Base-by-base conservation (phyloP, 2,113 vertebrate genomes). In the Hippocampus comes region DNA sequence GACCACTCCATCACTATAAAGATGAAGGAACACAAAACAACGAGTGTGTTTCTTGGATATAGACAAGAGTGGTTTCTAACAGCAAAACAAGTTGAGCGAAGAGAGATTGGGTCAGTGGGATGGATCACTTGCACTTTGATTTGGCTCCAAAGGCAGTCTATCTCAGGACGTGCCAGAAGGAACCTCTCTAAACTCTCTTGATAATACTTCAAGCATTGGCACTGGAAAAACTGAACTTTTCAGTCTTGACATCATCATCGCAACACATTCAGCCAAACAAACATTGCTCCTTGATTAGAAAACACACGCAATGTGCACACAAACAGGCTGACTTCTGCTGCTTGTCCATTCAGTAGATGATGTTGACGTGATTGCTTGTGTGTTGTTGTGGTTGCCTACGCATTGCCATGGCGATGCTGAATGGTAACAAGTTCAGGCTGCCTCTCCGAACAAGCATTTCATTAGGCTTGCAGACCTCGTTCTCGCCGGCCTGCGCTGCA, bases 311-410 rank as follows among this genome's bases (percentile, higher is more conserved):
- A 23, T 1, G 59, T 61, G 27, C n/a, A 51, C 18, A 48, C 46
- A 38, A 51, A n/a, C 18, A 55, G 66, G 51, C 46, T 60, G 46
- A 42, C 69, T 18, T 23, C 60, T 66, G 60, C 63, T 30, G 75
- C 69, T 60, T 27, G 48, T 72, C 70, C 61, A 66, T 63, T 65
- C 65, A 65, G 15, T 75, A 60, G 60, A 65, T 80, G 59, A 38
- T 70, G 77, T 51, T 72, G 71, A 86, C 25, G 46, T 73, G 77
- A 85, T 81, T 73, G 57, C 72, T 72, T 75, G 70, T 68, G 43
- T 25, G 48, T 89, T 17, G 18, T 68, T 72, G 60, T 83, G 81
- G 87, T 81, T 81, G 86, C 65, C 8, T 48, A 65, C 69, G 79
- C 70, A 70, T 86, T 80, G 79, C 74, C 72, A 41, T 41, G 65